Percentiles rank a stretch among this genome's conserved stretches.
phyloP scores from a whole-genome alignment of 2,888 invertebrate genomes.

The Catocala fraxini region DNA sequence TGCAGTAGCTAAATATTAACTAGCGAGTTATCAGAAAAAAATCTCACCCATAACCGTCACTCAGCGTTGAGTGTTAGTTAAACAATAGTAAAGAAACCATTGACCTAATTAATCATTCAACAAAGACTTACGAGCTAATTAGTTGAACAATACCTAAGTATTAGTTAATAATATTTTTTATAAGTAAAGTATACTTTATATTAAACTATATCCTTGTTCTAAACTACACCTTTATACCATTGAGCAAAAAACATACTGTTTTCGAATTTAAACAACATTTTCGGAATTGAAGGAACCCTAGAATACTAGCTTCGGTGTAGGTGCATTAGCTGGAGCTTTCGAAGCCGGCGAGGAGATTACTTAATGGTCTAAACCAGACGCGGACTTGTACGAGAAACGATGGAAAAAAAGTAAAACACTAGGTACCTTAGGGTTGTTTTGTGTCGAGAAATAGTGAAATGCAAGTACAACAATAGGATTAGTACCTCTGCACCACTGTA shows the following conservation, averaged over 20 bases:
- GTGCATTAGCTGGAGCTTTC: conserved; percentile 68
- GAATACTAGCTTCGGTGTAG: conserved; percentile 56
- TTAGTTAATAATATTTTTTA: too few relatives aligned
- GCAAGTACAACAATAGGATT: conserved; percentile 48
- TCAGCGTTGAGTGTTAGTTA: too few relatives aligned
- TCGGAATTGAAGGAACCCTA: conserved; percentile 45
- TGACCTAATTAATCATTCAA: too few relatives aligned
- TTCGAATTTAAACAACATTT: conserved; percentile 22
- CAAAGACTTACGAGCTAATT: too few relatives aligned
- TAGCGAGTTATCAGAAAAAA: too few relatives aligned
- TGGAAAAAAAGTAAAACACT: conserved; percentile 48
- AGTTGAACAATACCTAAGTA: too few relatives aligned
- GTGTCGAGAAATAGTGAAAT: conserved; percentile 56
- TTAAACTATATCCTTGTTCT: too few relatives aligned
- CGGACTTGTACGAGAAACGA: conserved; percentile 52
- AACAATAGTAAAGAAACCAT: too few relatives aligned
- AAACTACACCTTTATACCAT: too few relatives aligned
- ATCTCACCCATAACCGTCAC: too few relatives aligned
- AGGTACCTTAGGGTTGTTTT: conserved; percentile 55
- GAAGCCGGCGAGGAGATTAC: conserved; percentile 63
- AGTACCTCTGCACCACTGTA: conserved; percentile 21
- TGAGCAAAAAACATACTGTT: not conserved
- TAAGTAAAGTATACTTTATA: too few relatives aligned
- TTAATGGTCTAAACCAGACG: conserved; percentile 68
- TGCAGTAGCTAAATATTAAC: too few relatives aligned